These are phyloP conservation scores for Dipodomys merriami DNA, from an alignment of 2,113 vertebrate species.

Conservation along the genomic window DNA sequence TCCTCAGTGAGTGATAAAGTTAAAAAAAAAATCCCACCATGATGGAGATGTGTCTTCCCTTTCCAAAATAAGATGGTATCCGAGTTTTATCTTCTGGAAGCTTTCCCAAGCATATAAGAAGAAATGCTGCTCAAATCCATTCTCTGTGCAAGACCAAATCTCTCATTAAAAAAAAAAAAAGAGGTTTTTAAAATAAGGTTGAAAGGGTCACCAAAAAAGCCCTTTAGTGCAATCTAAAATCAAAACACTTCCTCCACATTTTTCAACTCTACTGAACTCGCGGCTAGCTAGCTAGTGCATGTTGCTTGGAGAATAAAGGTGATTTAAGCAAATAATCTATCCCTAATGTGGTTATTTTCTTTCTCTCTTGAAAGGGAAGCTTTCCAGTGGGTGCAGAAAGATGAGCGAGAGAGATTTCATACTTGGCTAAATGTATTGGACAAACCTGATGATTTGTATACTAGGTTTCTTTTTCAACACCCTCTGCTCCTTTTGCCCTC, in stretches of 20 bases:
- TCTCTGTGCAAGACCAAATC: constrained; percentile 73
- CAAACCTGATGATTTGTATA: neutral
- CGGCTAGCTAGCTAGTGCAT: constrained; percentile 61
- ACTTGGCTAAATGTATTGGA: neutral
- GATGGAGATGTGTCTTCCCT: constrained; percentile 53
- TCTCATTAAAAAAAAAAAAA: too few species aligned
- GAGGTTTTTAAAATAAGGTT: constrained; percentile 24
- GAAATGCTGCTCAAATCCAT: constrained; percentile 63
- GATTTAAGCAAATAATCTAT: constrained; percentile 77
- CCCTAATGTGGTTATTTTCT: constrained; percentile 80
- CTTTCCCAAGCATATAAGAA: constrained; percentile 57
- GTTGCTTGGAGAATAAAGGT: constrained; percentile 64
- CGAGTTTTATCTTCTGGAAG: constrained; percentile 72
- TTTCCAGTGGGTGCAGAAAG: constrained; percentile 57
- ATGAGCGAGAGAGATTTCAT: neutral
- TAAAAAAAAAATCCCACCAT: neutral
- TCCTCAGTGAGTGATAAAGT: constrained; percentile 33
- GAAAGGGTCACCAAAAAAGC: constrained; percentile 66
- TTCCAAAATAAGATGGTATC: constrained; percentile 60
- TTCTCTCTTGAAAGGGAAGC: constrained; percentile 42
- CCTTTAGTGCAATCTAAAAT: constrained; percentile 71
- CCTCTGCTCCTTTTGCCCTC: neutral
- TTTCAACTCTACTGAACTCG: constrained; percentile 57
- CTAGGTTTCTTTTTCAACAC: neutral
- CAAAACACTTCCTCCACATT: constrained; percentile 30